These are phyloP conservation scores for Labrus mixtus DNA, from an alignment of 2,113 vertebrate genomes.

Conservation along the genomic window DNA sequence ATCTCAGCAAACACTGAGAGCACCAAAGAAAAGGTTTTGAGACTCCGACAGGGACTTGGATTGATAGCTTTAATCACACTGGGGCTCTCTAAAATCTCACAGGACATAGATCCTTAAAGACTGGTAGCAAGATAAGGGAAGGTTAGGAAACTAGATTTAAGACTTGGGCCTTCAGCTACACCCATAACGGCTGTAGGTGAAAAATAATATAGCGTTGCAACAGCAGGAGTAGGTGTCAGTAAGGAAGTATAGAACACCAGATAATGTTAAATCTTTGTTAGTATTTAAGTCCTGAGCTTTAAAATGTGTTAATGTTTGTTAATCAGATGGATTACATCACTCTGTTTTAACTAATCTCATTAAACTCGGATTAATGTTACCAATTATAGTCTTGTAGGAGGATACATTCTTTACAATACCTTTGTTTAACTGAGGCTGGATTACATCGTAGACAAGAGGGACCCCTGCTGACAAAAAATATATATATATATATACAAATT, in stretches of 20 bases:
- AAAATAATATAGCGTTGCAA: background rate
- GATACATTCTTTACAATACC: no score
- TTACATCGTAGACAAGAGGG: slow-evolving; percentile 2
- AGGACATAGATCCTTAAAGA: no score
- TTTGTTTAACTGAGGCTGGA: background rate
- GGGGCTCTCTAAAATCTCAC: background rate
- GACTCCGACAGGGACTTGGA: background rate
- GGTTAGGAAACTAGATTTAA: background rate
- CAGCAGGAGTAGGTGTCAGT: background rate
- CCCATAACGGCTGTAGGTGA: background rate
- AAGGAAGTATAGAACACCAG: background rate
- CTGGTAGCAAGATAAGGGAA: no score
- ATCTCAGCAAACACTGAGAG: background rate
- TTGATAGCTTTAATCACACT: background rate
- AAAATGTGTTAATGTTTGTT: no score
- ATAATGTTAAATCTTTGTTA: no score
- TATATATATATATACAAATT: no score
- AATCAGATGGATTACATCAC: no score
- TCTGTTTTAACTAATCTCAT: no score
- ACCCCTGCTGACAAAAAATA: no score
- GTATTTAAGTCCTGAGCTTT: no score
- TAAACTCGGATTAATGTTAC: no score
- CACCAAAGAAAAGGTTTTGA: background rate
- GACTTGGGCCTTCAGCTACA: background rate
- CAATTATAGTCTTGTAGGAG: no score